phyloP scores from a whole-genome alignment of 2,888 invertebrate genomes.

The Ptilodon capucinus region DNA sequence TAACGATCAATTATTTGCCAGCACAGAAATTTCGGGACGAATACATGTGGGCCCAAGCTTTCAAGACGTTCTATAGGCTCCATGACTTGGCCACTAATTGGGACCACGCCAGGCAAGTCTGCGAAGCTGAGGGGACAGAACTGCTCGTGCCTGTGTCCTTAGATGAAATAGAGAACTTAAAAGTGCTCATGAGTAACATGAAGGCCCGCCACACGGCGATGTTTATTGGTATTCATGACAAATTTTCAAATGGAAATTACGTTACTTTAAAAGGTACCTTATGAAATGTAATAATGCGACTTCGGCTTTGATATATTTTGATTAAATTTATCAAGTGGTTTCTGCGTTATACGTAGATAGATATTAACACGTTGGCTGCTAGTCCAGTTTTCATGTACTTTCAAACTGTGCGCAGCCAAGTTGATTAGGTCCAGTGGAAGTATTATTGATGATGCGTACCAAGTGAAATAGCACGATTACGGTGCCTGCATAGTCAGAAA shows the following conservation, averaged over 20 bases:
- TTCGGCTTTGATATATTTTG: too few species aligned
- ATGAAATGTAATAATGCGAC: too few species aligned
- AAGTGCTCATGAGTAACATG: constrained; percentile 54
- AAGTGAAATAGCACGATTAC: too few species aligned
- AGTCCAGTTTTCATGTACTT: too few species aligned
- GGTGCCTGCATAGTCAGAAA: too few species aligned
- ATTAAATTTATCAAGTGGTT: too few species aligned
- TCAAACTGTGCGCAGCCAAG: too few species aligned
- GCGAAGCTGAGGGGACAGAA: constrained; percentile 50
- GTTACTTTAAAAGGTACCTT: constrained; percentile 46
- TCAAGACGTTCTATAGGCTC: constrained; percentile 49
- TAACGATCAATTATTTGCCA: constrained; percentile 14
- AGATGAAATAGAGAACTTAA: constrained; percentile 53
- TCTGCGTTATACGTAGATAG: too few species aligned
- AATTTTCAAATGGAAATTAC: constrained; percentile 47
- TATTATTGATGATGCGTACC: too few species aligned
- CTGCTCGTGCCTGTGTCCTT: constrained; percentile 47
- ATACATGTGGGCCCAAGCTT: constrained; percentile 54
- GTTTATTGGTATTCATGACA: constrained; percentile 52
- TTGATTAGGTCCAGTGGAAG: too few species aligned
- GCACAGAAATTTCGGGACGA: constrained; percentile 54
- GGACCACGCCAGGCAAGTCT: constrained; percentile 52
- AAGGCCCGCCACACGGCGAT: constrained; percentile 51
- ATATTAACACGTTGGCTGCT: too few species aligned
- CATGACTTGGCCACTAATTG: constrained; percentile 51